Percentiles rank a stretch among this genome's conserved stretches.
phyloP scores from a whole-genome alignment of 2,888 invertebrate genomes.

The Caenorhabditis sp. region DNA sequence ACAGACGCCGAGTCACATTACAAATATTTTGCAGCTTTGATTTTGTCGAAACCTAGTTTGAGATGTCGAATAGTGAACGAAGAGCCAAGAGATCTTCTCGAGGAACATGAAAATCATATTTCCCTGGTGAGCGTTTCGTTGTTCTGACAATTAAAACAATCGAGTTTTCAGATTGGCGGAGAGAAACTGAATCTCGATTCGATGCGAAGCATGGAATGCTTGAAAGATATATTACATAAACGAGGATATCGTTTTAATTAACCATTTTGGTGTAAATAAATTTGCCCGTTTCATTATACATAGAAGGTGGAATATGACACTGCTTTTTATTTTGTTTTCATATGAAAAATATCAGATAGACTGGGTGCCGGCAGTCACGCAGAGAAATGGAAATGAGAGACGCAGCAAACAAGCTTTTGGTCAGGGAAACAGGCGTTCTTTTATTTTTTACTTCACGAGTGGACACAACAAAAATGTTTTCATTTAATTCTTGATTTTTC shows the following conservation, averaged over 20 bases:
- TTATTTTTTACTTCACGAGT: not conserved
- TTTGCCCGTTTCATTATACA: not conserved
- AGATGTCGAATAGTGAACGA: constrained; percentile 54
- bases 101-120: constrained; percentile 51
- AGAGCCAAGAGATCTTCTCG: constrained; percentile 60
- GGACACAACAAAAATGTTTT: not conserved
- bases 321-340: not conserved
- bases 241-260: constrained; percentile 53
- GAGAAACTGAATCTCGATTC: constrained; percentile 24
- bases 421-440: not conserved
- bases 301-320: not conserved
- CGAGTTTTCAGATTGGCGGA: constrained; percentile 23
- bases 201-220: constrained; percentile 32
- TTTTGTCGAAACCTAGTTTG: constrained; percentile 56
- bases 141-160: not conserved
- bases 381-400: not conserved
- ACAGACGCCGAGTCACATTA: constrained; percentile 62
- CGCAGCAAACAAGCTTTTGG: not conserved
- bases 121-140: constrained; percentile 15
- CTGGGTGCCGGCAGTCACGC: not conserved
- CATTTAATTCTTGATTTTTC: not conserved
- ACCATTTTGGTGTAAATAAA: not conserved
- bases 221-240: constrained; percentile 47
- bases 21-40: constrained; percentile 62
- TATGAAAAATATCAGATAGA: not conserved